Evolutionary conservation across 1,140 invertebrate genomes (phyloP), one percentile per base, ranked within the genome.

Genomic region (Hermetia illucens): DNA sequence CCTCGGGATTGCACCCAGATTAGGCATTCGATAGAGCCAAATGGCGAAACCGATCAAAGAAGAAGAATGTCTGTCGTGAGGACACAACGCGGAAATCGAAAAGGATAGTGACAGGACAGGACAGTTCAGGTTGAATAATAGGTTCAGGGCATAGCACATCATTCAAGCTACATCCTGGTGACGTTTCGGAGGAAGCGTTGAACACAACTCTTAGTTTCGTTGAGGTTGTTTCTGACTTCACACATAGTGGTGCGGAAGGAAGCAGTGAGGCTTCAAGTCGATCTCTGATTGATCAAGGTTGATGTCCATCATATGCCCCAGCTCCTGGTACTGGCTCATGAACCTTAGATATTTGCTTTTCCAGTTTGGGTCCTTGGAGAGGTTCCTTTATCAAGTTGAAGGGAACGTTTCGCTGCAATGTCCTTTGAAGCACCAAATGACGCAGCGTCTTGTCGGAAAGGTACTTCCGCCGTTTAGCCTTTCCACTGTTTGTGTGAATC

Each of bases 31-130:
- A n/a, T n/a, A n/a, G n/a, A n/a, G n/a, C n/a, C n/a, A n/a, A n/a
- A n/a, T n/a, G n/a, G n/a, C n/a, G n/a, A n/a, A n/a, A n/a, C n/a
- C 61, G 63, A 64, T 41, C 58, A 57, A 34, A 39, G 39, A 30
- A 63, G 48, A 34, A 65, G 62, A 6, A 44, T 47, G 1, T 44
- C 44, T 2, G 64, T 21, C 2, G 49, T 50, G 27, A 52, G 43
- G 17, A 37, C 36, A 32, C 58, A 48, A 13, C 36, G 42, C 22
- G 58, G 41, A 43, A 66, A 68, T 19, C 55, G 40, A 0, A 58
- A n/a, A n/a, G n/a, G n/a, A n/a, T n/a, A n/a, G n/a, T 17, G 21
- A 65, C 16, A 21, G 63, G 51, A 15, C 44, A 41, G 35, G 55
- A 50, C 12, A 66, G 34, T 25, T 64, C 58, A 21, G 55, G 44